Conservation (phyloP, 2,113 vertebrate genomes). For the Drymodes brunneopygia region DNA sequence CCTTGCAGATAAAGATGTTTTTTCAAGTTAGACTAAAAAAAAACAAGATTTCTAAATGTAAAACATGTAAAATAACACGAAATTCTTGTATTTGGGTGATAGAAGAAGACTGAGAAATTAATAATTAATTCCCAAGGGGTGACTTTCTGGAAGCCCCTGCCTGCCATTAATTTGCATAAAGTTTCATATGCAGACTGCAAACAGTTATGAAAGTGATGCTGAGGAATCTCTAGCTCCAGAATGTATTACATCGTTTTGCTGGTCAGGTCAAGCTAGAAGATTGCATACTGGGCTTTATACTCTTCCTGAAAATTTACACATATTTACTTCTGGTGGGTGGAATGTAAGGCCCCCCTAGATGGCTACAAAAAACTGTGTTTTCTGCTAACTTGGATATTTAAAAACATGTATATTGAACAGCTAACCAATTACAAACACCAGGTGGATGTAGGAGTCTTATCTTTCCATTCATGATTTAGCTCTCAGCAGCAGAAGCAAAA, state of each 20-base stretch:
- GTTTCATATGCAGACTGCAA: background rate
- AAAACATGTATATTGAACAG: background rate
- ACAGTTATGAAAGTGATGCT: background rate
- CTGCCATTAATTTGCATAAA: background rate
- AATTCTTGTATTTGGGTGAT: background rate
- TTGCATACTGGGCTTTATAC: background rate
- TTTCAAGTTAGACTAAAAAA: background rate
- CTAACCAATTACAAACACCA: background rate
- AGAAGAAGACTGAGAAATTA: background rate
- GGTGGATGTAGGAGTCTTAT: background rate
- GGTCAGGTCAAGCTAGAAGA: background rate
- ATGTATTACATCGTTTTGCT: background rate
- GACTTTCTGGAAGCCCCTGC: background rate
- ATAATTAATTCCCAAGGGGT: background rate
- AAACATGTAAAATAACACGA: background rate
- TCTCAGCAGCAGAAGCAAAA: background rate
- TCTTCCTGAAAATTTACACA: background rate
- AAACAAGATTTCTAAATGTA: background rate
- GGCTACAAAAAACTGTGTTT: background rate
- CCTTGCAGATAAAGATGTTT: constrained; percentile 23
- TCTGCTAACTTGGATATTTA: background rate
- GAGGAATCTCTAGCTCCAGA: background rate
- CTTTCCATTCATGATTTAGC: background rate
- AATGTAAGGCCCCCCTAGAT: background rate
- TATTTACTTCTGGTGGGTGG: background rate